A percentile compares a stretch with the other conserved stretches of the same genome.
phyloP scores from a whole-genome alignment of 2,888 invertebrate genomes.

The Theretra japonica region DNA sequence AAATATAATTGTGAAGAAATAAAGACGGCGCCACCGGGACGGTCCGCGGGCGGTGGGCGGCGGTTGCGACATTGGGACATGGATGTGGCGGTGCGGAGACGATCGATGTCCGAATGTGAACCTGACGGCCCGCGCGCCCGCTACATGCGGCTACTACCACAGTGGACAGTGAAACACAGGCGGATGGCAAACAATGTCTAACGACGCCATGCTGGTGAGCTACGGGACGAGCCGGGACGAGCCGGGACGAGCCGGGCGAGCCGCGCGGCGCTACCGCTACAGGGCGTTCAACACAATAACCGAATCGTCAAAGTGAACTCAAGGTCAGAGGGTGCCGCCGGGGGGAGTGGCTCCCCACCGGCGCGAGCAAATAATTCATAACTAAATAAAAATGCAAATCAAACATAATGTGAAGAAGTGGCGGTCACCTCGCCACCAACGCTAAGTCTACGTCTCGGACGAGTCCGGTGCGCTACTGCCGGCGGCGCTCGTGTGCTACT shows the following conservation, averaged over 20 bases:
- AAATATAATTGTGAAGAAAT: constrained; percentile 63
- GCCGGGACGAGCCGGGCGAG: constrained; percentile 51
- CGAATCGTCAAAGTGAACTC: constrained; percentile 40
- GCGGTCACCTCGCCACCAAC: constrained; percentile 20
- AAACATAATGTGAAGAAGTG: constrained; percentile 66
- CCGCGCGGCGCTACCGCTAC: constrained; percentile 62
- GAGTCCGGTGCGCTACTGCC: constrained; percentile 5
- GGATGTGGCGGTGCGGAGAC: constrained; percentile 33
- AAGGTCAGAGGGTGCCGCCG: constrained; percentile 39
- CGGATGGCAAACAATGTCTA: constrained; percentile 64
- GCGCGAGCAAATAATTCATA: constrained; percentile 65
- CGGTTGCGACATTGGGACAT: constrained; percentile 41
- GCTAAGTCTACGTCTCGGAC: constrained; percentile 27
- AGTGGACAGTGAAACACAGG: constrained; percentile 61
- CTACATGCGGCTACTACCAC: constrained; percentile 35
- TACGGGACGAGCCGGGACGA: constrained; percentile 66
- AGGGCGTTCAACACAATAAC: constrained; percentile 46
- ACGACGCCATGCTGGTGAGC: constrained; percentile 75
- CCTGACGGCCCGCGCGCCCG: constrained; percentile 27
- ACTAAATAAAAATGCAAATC: constrained; percentile 68
- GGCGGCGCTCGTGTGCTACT: neutral
- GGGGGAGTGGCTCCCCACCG: constrained; percentile 39
- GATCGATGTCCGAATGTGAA: constrained; percentile 40
- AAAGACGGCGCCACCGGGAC: constrained; percentile 33
- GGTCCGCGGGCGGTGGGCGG: constrained; percentile 35